Evolutionary conservation across 2,113 vertebrate species (phyloP), one percentile per base, ranked within the genome.

Genomic region (Corydoras maculifer): DNA sequence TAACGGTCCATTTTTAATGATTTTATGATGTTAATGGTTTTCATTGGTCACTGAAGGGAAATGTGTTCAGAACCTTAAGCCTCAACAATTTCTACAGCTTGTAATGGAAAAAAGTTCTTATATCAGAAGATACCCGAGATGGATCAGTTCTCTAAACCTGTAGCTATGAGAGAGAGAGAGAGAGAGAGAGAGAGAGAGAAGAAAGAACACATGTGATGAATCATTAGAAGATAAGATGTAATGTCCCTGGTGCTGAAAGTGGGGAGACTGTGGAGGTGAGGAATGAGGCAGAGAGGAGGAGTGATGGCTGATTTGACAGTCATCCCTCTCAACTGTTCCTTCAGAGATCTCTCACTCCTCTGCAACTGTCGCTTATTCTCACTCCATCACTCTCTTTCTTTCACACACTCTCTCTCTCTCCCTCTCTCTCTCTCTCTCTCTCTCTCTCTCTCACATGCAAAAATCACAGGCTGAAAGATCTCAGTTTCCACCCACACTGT

Each of bases 401-500:
- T 65, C 61, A 60, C 62, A 61, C 62, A 66, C 74, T 70, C 74
- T 9, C 73, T 61, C 58, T 69, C 61, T 59, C 68, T 29, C 69
- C 13, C 53, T 25, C 10, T 30, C 48, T 49, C 61, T 10, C 63
- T 8, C 65, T 43, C 18, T 69, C 11, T 55, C 59, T 69, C 61
- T 69, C 65, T 58, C 53, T 11, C 62, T 60, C 75, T 51, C 53
- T 14, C 68, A 51, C 70, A 43, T 58, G 43, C 58, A 55, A 60
- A 68, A 61, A 54, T 64, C 79, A 70, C 67, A 77, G 68, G 76
- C 72, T 70, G 72, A 74, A 68, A 57, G 61, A 74, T 78, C 68
- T 74, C 76, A 78, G 72, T 74, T 68, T 65, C 76, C 72, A 78
- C 76, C 76, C 76, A 78, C 76, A 65, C 72, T 43, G 35, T 31